Base-by-base conservation (phyloP, 2,888 invertebrate genomes). In the Mimumesa dahlbomi region DNA sequence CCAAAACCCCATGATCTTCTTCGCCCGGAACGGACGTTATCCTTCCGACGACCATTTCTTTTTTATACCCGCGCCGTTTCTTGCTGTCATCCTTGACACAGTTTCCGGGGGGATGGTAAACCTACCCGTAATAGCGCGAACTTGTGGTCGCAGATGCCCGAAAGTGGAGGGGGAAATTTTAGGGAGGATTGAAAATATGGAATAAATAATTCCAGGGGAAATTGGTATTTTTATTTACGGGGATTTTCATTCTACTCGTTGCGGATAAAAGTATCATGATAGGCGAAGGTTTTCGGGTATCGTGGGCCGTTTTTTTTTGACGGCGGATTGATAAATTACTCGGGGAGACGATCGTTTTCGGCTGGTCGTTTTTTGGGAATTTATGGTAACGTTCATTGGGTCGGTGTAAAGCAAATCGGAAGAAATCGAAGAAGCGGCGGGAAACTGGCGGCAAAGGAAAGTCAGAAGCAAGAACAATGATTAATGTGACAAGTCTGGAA, bases 1-100 rank as follows among this genome's bases (percentile, higher is more conserved):
- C 84, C 85, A 82, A 87, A 85, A 85, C 83, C 70, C 83, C 77
- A 81, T 77, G 79, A 82, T 82, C 83, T 79, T 61, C 75, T 65
- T 73, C 75, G 67, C 61, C 75, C 65, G 73, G 72, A 67, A 58
- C 49, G 62, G 34, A 73, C 67, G 61, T 76, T 72, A 78, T 81
- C 74, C 77, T 79, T 75, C 75, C 62, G 75, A 73, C 66, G 57
- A 52, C 66, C 72, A 72, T 76, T 79, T 82, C 80, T 77, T 71
- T 49, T 36, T 46, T 19, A n/a, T n/a, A n/a, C n/a, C n/a, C 52
- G 14, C 13, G 7, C 56, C 49, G 38, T 66, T 56, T 67, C 43
- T 61, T 53, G 38, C 29, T 22, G 43, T n/a, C 61, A 53, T 64
- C 38, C 50, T 40, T 64, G 66, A 69, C 63, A 69, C 57, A 53